These are phyloP conservation scores for Furnarius figulus DNA, from an alignment of 2,113 vertebrate species.

Conservation along the genomic window DNA sequence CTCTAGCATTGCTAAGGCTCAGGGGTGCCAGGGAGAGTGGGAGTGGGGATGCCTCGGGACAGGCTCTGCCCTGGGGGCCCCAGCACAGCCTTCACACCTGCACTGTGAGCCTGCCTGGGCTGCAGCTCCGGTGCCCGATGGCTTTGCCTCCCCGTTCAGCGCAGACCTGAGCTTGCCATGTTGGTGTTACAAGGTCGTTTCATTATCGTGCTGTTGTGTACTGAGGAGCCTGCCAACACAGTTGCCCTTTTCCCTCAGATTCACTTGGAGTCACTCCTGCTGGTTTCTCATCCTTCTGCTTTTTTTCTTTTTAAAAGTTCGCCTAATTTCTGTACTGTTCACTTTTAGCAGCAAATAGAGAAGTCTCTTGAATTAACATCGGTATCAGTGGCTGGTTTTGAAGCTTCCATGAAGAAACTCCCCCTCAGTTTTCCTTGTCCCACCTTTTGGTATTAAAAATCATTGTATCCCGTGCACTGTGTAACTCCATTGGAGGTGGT, in stretches of 20 bases:
- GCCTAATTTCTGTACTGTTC: background rate
- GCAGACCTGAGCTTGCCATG: background rate
- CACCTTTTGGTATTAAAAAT: background rate
- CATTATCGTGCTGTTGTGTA: background rate
- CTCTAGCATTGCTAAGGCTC: background rate
- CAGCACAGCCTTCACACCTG: accelerated
- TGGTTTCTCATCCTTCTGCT: background rate
- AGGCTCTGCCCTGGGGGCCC: background rate
- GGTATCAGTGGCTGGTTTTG: background rate
- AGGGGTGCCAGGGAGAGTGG: background rate
- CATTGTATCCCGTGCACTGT: background rate
- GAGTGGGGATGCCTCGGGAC: accelerated
- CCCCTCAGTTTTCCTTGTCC: background rate
- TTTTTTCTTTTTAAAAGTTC: background rate
- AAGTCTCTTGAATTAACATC: background rate
- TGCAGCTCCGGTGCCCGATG: background rate
- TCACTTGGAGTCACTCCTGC: background rate
- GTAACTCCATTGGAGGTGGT: background rate
- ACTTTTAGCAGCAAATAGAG: background rate
- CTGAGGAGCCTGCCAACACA: background rate
- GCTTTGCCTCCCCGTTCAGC: background rate
- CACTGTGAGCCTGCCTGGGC: accelerated
- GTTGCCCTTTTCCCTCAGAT: background rate
- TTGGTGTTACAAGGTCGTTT: background rate
- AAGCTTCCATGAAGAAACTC: background rate